These are phyloP conservation scores for Corbicula japonica DNA, from an alignment of 2,888 invertebrate species.

Conservation along the genomic window DNA sequence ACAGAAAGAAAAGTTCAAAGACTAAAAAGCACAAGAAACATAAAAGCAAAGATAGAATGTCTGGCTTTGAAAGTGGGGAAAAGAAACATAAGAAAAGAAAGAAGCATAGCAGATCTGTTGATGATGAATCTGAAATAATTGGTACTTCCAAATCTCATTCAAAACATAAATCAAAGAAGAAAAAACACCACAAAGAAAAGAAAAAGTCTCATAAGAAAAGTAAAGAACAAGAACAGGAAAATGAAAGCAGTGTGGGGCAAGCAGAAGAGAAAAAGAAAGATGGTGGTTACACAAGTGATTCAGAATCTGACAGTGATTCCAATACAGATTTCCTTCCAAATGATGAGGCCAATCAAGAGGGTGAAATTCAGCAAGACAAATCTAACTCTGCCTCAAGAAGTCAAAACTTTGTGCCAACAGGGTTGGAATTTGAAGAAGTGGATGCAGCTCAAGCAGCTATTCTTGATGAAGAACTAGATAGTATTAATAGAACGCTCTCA, in stretches of 20 bases:
- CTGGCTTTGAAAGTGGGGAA: no score
- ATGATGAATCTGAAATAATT: constrained; percentile 19
- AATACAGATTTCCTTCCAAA: no score
- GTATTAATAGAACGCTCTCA: constrained; percentile 26
- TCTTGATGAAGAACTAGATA: constrained; percentile 57
- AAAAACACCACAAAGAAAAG: constrained; percentile 65
- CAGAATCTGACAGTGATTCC: constrained; percentile 49
- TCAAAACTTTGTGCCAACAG: background rate
- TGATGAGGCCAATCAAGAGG: no score
- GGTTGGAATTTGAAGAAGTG: constrained; percentile 56
- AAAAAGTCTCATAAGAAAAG: constrained; percentile 52
- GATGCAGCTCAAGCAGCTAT: constrained; percentile 38
- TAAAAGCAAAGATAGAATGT: constrained; percentile 34
- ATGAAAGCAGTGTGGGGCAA: background rate
- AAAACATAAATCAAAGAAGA: constrained; percentile 57
- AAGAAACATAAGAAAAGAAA: constrained; percentile 64
- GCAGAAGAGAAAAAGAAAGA: background rate
- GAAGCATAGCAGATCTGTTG: constrained; percentile 50
- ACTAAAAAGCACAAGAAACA: constrained; percentile 67
- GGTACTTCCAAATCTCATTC: constrained; percentile 10
- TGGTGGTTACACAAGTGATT: constrained; percentile 51
- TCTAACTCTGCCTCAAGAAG: no score
- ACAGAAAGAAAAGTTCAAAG: constrained; percentile 65
- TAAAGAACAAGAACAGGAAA: background rate
- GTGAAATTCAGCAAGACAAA: no score